These are phyloP conservation scores for Dicerorhinus sumatrensis DNA, from an alignment of 2,113 vertebrate species.

Conservation along the genomic window DNA sequence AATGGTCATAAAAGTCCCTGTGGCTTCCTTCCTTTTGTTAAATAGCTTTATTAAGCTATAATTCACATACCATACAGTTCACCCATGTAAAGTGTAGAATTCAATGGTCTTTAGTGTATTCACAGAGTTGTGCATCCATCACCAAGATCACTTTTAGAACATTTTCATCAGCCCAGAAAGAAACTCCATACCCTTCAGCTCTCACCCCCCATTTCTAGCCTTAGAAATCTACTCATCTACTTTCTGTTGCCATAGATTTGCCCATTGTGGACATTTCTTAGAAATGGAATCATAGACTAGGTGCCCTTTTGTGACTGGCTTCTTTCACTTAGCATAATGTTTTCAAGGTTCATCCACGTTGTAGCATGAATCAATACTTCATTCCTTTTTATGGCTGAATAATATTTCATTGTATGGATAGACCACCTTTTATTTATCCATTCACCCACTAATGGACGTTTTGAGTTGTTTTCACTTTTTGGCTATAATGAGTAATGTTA, in stretches of 20 bases:
- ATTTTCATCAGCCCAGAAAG: not conserved
- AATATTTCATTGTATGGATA: too few relatives aligned
- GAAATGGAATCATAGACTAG: not conserved
- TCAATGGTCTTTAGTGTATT: too few relatives aligned
- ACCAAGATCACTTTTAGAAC: too few relatives aligned
- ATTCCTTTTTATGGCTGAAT: not conserved
- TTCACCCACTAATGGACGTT: not conserved
- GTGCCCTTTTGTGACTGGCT: not conserved
- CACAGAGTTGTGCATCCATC: not conserved
- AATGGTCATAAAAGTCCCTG: not conserved
- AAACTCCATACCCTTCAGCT: too few relatives aligned
- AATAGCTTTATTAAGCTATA: not conserved
- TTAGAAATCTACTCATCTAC: not conserved
- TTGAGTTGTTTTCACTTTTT: not conserved
- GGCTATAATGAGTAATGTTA: not conserved
- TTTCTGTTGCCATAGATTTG: not conserved
- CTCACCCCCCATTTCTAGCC: too few relatives aligned
- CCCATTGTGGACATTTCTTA: not conserved
- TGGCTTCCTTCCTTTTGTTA: not conserved
- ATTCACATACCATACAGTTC: not conserved
- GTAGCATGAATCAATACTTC: not conserved
- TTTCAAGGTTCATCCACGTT: not conserved
- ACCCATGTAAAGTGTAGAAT: not conserved
- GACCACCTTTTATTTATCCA: not conserved
- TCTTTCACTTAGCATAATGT: not conserved